Base-by-base conservation (phyloP, 2,797 vertebrate genomes). In the Hipposideros larvatus region DNA sequence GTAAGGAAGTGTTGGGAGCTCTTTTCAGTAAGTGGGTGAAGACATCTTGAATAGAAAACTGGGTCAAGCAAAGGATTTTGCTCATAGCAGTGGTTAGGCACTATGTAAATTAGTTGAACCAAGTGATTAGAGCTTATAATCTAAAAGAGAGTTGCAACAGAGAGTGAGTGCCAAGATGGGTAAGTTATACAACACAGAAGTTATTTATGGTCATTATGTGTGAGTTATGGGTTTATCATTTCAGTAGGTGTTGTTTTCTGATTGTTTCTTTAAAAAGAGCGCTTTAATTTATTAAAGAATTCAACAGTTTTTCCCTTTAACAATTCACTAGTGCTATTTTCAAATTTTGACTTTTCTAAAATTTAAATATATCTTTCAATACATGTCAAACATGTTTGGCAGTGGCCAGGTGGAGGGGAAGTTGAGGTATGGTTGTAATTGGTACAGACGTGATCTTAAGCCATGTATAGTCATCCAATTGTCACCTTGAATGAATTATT, bases 231-330 rank as follows among this genome's bases (percentile, higher is more conserved):
- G 11, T 66, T 87, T 85, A 88, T 75, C 48, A 74, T 70, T 75
- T 78, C 66, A 88, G 21, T 53, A 82, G 31, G 53, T 43, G 9
- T 57, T 70, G 26, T 57, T 96, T 90, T 78, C 55, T 66, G n/a
- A 77, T 41, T 82, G 59, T 55, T 95, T 94, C 41, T 85, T 77
- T 80, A 65, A 83, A 93, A 85, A 87, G 7, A 97, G 31, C 11
- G 65, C 68, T 85, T 91, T 79, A 68, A 73, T 75, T 90, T 86
- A 57, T 31, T 68, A 14, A 87, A 59, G 16, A 82, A 41, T 68
- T 94, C 41, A 53, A 78, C 1, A 82, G 11, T 31, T 86, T 95
- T 91, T 91, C 22, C 37, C 53, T 79, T 89, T 89, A 68, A 89
- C 26, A 93, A 79, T 43, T 92, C 65, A 70, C 41, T 93, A 68